Percentiles rank a stretch among this genome's conserved stretches.
These are phyloP conservation scores for Peromyscus aztecus DNA, from an alignment of 2,797 vertebrate genomes.

Conservation along the genomic window DNA sequence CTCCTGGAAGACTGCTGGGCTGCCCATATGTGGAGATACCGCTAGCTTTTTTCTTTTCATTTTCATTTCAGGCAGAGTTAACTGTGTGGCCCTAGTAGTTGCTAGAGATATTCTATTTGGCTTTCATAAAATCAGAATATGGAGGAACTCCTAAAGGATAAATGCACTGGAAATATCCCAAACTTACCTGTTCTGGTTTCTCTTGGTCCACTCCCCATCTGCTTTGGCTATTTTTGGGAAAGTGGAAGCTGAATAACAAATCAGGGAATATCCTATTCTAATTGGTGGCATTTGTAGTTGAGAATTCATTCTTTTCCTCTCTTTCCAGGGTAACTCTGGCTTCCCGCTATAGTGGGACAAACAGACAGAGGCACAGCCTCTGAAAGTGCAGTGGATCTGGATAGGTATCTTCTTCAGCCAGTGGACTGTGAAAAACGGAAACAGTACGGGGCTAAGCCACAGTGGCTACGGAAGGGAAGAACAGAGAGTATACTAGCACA, in stretches of 20 bases:
- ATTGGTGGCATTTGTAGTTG: background rate
- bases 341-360: background rate
- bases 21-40: background rate
- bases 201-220: background rate
- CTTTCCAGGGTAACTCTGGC: background rate
- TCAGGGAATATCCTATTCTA: background rate
- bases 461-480: background rate
- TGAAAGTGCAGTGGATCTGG: background rate
- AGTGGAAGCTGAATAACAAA: background rate
- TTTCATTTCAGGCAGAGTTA: background rate
- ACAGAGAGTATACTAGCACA: background rate
- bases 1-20: background rate
- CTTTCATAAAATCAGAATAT: slow-evolving; percentile 56
- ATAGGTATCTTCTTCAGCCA: background rate
- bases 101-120: slow-evolving; percentile 23
- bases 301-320: background rate
- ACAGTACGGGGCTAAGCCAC: background rate
- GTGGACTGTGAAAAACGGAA: background rate
- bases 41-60: slow-evolving; percentile 15
- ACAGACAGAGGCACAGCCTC: background rate
- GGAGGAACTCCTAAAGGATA: background rate
- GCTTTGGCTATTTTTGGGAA: background rate
- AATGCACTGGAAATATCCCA: background rate
- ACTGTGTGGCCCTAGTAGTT: background rate
- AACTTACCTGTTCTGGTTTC: background rate